Percentiles rank a stretch among this genome's conserved stretches.
Conservation (phyloP, 2,888 invertebrate genomes). For the Onchidella celtica region DNA sequence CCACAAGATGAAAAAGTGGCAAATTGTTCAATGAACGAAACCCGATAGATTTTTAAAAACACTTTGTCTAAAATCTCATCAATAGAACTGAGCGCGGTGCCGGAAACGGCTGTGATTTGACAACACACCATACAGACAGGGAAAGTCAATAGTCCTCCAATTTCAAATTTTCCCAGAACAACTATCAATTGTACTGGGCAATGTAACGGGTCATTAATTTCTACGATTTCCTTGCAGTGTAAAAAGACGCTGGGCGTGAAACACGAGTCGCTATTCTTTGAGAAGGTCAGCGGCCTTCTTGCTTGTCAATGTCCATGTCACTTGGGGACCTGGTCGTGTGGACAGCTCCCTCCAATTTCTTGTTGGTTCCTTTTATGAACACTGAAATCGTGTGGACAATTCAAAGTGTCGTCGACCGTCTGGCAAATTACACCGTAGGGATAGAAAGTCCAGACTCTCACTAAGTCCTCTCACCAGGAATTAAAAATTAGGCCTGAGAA, state of each 20-base stretch:
- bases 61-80: too few relatives aligned
- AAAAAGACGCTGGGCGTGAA: not conserved
- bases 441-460: too few relatives aligned
- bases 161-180: not conserved
- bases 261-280: not conserved
- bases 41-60: too few relatives aligned
- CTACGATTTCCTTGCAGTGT: not conserved
- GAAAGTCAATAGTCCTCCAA: not conserved
- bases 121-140: too few relatives aligned
- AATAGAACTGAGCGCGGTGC: too few relatives aligned
- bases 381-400: not conserved
- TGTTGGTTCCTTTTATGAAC: not conserved
- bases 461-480: too few relatives aligned
- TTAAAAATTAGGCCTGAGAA: too few relatives aligned
- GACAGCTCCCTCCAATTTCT: conserved; percentile 3
- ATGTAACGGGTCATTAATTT: conserved; percentile 11
- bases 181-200: not conserved
- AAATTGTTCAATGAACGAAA: too few relatives aligned
- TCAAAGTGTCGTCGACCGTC: conserved; percentile 29
- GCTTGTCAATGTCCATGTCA: not conserved
- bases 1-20: too few relatives aligned
- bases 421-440: not conserved
- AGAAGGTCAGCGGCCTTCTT: not conserved
- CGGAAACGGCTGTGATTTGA: too few relatives aligned
- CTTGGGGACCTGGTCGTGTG: not conserved